A percentile compares a stretch with the other conserved stretches of the same genome.
Conservation (phyloP, 37 sponge, comb jelly and placozoan genomes). For the Cliona cf. orientalis region DNA sequence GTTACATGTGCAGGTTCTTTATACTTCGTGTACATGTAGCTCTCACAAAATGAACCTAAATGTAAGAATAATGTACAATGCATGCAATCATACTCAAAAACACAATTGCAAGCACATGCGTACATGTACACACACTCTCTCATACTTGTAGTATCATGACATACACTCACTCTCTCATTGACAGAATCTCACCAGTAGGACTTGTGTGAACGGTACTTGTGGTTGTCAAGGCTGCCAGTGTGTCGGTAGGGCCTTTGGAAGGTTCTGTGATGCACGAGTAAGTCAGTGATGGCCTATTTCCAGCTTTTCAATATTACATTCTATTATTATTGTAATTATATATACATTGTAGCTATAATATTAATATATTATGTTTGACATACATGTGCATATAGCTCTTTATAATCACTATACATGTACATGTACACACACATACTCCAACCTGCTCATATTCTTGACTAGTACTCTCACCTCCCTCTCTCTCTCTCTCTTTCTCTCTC, state of each 20-base stretch:
- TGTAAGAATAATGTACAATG: too few relatives aligned
- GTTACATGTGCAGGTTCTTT: not conserved
- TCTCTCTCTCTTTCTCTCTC: not conserved
- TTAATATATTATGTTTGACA: too few relatives aligned
- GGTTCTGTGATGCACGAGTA: constrained; percentile 16
- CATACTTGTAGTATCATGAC: not conserved
- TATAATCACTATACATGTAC: too few relatives aligned
- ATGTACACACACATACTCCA: too few relatives aligned
- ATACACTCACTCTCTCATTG: not conserved
- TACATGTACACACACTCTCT: not conserved
- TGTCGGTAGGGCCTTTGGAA: constrained; percentile 5
- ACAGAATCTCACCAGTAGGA: not conserved
- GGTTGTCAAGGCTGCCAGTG: constrained; percentile 42
- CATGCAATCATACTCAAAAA: too few relatives aligned
- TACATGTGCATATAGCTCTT: too few relatives aligned
- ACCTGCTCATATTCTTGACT: not conserved
- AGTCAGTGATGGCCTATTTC: too few relatives aligned
- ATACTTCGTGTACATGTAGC: not conserved
- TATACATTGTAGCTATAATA: too few relatives aligned
- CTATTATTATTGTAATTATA: too few relatives aligned
- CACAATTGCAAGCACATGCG: too few relatives aligned
- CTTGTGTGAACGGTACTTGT: constrained; percentile 44
- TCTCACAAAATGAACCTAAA: not conserved
- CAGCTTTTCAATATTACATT: too few relatives aligned
- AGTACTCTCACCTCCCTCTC: not conserved